Percentiles rank a stretch among this genome's conserved stretches.
Evolutionary conservation across 2,888 invertebrate species (phyloP).

Genomic region (Pheosia tremula): DNA sequence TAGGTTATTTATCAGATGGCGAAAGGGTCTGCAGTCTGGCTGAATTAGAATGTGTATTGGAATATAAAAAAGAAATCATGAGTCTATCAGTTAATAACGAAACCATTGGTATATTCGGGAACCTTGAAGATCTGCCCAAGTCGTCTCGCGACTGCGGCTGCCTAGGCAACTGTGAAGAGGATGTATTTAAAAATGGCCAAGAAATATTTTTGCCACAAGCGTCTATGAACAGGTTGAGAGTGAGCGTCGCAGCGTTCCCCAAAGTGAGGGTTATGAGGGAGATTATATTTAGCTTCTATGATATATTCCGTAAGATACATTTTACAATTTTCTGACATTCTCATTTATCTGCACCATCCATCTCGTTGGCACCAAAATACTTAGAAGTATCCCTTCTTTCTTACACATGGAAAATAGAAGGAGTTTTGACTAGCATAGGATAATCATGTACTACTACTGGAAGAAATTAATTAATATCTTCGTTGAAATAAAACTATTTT

Average conservation of each 20-base stretch:
- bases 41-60: slow-evolving; percentile 63
- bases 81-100: slow-evolving; percentile 54
- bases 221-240: slow-evolving; percentile 53
- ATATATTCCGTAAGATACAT: slow-evolving; percentile 86
- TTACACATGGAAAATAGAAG: no score
- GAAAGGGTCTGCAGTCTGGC: slow-evolving; percentile 67
- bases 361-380: no score
- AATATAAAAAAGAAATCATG: slow-evolving; percentile 63
- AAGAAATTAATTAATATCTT: neutral
- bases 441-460: no score
- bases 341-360: no score
- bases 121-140: slow-evolving; percentile 50
- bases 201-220: slow-evolving; percentile 51
- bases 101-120: slow-evolving; percentile 44
- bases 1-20: slow-evolving; percentile 43
- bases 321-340: neutral
- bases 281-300: slow-evolving; percentile 88
- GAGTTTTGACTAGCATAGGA: no score
- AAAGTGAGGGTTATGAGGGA: slow-evolving; percentile 87
- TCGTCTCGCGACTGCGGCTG: slow-evolving; percentile 67
- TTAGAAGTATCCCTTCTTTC: no score
- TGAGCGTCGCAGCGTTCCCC: slow-evolving; percentile 87
- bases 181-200: slow-evolving; percentile 62
- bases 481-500: no score
- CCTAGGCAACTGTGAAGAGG: slow-evolving; percentile 65